Percentiles rank a stretch among this genome's conserved stretches.
Evolutionary conservation across 2,113 vertebrate species (phyloP).

Genomic region (Oreamnos americanus): DNA sequence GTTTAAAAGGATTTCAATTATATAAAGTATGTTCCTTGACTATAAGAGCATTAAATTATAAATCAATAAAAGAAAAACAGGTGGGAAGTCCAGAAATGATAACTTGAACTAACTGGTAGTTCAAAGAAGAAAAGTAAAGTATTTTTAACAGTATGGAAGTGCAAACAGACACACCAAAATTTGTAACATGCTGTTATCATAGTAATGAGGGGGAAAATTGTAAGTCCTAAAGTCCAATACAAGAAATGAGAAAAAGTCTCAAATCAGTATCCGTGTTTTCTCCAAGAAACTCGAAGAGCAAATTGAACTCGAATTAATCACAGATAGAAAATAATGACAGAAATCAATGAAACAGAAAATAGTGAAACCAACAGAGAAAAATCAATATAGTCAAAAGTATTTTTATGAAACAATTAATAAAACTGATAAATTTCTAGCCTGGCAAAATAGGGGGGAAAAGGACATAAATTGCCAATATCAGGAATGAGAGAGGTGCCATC

Average conservation of each 20-base stretch:
- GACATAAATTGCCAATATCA: background rate
- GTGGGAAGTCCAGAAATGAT: background rate
- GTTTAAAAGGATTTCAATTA: background rate
- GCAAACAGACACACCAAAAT: background rate
- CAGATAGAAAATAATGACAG: background rate
- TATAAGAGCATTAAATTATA: background rate
- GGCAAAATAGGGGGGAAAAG: background rate
- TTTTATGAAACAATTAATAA: background rate
- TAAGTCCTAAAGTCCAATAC: background rate
- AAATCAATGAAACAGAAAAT: conserved; percentile 14
- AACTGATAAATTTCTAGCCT: background rate
- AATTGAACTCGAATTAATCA: background rate
- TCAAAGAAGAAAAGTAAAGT: background rate
- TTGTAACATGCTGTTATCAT: background rate
- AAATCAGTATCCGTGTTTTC: background rate
- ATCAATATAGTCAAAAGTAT: background rate
- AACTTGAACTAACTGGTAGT: background rate
- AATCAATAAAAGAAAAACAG: background rate
- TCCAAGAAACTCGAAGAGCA: background rate
- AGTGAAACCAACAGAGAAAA: background rate
- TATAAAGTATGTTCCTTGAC: background rate
- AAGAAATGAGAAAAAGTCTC: background rate
- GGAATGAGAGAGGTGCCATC: background rate
- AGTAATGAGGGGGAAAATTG: background rate
- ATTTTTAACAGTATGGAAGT: background rate